Conservation (phyloP, 1,140 invertebrate species). For the Heterodera carotae region DNA sequence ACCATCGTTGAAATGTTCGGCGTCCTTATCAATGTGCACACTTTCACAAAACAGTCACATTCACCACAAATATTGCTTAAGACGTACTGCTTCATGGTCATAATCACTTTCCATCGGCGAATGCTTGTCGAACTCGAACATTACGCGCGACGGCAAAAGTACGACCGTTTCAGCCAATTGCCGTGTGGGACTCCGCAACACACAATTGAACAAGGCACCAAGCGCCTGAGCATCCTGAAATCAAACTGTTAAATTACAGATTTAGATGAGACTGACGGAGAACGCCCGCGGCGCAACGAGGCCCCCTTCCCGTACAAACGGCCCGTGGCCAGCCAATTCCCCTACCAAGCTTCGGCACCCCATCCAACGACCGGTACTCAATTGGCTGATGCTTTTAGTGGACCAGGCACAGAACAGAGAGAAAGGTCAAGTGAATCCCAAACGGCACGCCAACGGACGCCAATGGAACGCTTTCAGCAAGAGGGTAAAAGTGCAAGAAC, state of each 20-base stretch:
- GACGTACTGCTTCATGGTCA: constrained; percentile 61
- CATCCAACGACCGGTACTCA: neutral
- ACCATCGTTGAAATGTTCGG: constrained; percentile 63
- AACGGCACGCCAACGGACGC: constrained; percentile 1
- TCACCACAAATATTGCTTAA: constrained; percentile 30
- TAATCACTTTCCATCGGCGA: constrained; percentile 54
- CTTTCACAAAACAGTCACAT: constrained; percentile 2
- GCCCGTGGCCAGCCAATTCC: constrained; percentile 22
- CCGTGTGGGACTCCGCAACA: constrained; percentile 34
- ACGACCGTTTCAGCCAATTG: constrained; percentile 39
- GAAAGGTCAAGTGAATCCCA: neutral
- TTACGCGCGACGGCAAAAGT: constrained; percentile 54
- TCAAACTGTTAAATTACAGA: neutral
- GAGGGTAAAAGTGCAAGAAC: neutral
- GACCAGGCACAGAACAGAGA: neutral
- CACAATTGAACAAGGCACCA: constrained; percentile 29
- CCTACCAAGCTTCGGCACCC: neutral
- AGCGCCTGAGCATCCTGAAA: neutral
- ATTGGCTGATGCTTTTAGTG: neutral
- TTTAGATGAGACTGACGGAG: constrained; percentile 8
- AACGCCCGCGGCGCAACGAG: neutral
- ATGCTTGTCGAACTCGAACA: constrained; percentile 52
- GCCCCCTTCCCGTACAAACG: neutral
- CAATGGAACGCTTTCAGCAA: constrained; percentile 18
- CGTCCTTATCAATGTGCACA: constrained; percentile 61